Base-by-base conservation (phyloP, 2,888 invertebrate species). In the Leucoma salicis region DNA sequence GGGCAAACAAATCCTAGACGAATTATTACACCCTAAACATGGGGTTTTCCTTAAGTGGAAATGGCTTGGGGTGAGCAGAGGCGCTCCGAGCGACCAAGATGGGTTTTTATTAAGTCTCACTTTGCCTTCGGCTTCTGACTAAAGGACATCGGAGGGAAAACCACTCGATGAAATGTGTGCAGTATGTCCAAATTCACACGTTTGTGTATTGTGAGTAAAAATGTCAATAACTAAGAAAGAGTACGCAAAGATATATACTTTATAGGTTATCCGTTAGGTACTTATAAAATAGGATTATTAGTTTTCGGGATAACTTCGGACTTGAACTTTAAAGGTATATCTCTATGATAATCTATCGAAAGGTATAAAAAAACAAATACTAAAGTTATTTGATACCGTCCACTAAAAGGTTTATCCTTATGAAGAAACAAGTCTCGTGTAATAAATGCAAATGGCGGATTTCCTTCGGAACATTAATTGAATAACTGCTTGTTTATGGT, bases 21-120 rank as follows among this genome's bases (percentile, higher is more conserved):
- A 53, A 54, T 60, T 54, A 57, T 59, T 44, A 49, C 54, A 54
- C 54, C 57, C 55, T 32, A 53, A 50, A 62, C 58, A 58, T 46
- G 45, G 53, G 45, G 46, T 60, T 57, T 57, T 50, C 43, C 38
- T 53, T 50, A 57, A 66, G 53, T 54, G 59, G 55, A 50, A 47
- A 53, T 49, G 51, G 42, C 49, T 46, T 41, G 40, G 52, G 52
- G 53, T 47, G 56, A 43, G 45, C 48, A 52, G 63, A 50, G 57
- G 54, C 59, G 69, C 73, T 70, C 66, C 63, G 57, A 65, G 65
- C 58, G 56, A 57, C 66, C 53, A 65, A 70, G 67, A 72, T 72
- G 68, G 67, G 64, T 74, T 78, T 78, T 78, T 78, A 78, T 80
- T 78, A 76, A 70, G 70, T 74, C 73, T 70, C 73, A 70, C 71